These are phyloP conservation scores for Psammodynastes pulverulentus DNA, from an alignment of 2,113 vertebrate genomes.

Conservation along the genomic window DNA sequence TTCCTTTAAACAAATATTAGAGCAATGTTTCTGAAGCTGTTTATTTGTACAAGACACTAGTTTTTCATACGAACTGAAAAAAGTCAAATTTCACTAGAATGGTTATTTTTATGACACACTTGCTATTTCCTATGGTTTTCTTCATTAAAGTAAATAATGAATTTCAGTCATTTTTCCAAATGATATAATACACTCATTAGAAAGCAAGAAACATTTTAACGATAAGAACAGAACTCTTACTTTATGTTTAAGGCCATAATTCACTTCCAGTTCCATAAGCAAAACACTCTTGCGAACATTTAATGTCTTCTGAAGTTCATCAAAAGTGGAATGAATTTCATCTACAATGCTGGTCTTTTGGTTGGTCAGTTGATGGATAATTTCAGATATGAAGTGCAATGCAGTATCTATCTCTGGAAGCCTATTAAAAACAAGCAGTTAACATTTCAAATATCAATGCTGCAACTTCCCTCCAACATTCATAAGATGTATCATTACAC, in stretches of 20 bases:
- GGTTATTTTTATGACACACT: neutral
- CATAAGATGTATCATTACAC: neutral
- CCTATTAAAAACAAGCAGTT: slow-evolving; percentile 69
- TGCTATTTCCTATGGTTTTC: neutral
- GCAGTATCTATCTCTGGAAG: slow-evolving; percentile 96
- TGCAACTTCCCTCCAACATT: neutral
- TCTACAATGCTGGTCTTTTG: slow-evolving; percentile 93
- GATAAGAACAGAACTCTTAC: slow-evolving; percentile 68
- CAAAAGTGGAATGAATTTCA: slow-evolving; percentile 89
- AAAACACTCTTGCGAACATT: slow-evolving; percentile 94
- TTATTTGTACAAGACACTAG: neutral
- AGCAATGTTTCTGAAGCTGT: slow-evolving; percentile 10
- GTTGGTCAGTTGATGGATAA: slow-evolving; percentile 90
- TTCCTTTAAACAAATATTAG: neutral
- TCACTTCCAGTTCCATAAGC: slow-evolving; percentile 98
- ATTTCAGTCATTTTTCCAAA: neutral
- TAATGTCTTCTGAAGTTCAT: slow-evolving; percentile 93
- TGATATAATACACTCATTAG: fast-evolving
- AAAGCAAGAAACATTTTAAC: slow-evolving; percentile 8
- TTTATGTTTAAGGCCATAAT: slow-evolving; percentile 97
- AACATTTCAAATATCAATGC: slow-evolving; percentile 29
- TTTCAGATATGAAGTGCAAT: slow-evolving; percentile 90
- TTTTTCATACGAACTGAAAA: neutral
- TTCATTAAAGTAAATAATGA: neutral
- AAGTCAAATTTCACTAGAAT: neutral